phyloP scores from a whole-genome alignment of 2,888 invertebrate genomes.

The Crocallis elinguaria region DNA sequence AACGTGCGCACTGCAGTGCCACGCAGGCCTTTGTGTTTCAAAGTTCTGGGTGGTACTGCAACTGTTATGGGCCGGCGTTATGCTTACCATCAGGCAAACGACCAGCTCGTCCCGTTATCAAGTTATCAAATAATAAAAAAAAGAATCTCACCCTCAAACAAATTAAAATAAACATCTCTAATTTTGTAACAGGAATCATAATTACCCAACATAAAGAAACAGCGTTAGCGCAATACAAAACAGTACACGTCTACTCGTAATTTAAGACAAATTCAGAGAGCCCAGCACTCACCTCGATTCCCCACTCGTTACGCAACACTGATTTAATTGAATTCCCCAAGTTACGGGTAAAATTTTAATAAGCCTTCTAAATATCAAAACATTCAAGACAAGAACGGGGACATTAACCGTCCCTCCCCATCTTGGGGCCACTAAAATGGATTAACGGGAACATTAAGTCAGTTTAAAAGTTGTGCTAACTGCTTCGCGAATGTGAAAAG shows the following conservation, averaged over 20 bases:
- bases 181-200: too few species aligned
- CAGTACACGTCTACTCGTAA: slow-evolving; percentile 10
- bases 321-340: slow-evolving; percentile 58
- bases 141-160: too few species aligned
- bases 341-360: slow-evolving; percentile 61
- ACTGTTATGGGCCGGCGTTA: too few species aligned
- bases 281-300: slow-evolving; percentile 20
- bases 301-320: slow-evolving; percentile 20
- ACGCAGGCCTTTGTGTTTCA: too few species aligned
- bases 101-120: too few species aligned
- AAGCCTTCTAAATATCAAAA: slow-evolving; percentile 64
- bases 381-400: slow-evolving; percentile 46
- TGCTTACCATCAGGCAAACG: too few species aligned
- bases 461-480: slow-evolving; percentile 41
- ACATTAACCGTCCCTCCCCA: slow-evolving; percentile 29
- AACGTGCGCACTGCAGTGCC: too few species aligned
- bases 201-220: too few species aligned
- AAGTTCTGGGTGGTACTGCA: too few species aligned
- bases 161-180: too few species aligned
- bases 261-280: slow-evolving; percentile 20
- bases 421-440: slow-evolving; percentile 53
- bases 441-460: slow-evolving; percentile 44
- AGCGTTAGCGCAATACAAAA: not conserved
- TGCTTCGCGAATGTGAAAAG: slow-evolving; percentile 40
- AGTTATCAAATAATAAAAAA: too few species aligned